Evolutionary conservation across 2,888 invertebrate species (phyloP), one percentile per base, ranked within the genome.

Genomic region (Hedychridium roseum): DNA sequence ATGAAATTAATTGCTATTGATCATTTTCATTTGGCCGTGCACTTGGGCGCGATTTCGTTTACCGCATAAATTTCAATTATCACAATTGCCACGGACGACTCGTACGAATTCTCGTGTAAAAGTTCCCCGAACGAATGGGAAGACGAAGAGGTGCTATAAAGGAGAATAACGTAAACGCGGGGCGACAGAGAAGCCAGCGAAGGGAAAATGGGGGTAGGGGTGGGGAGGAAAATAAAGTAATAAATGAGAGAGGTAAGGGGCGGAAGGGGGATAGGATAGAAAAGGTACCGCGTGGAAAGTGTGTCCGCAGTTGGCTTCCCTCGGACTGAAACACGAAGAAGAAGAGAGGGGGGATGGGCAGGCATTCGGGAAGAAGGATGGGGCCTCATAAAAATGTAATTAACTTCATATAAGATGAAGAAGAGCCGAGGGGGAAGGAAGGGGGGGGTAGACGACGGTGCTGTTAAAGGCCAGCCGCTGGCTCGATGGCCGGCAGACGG

Each of bases 351-450:
- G 11, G 17, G 41, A 4, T 27, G 28, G 15, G 32, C 5, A 9
- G 27, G 21, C 36, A 44, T 43, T 39, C 43, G 41, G 36, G 46
- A 60, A 60, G 58, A 67, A 55, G 46, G 58, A 66, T 63, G 59
- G 58, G 35, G 48, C 32, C 64, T 71, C 62, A 59, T 71, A 70
- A 70, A 70, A 71, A 68, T 61, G 70, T 68, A 71, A 71, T 71
- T 68, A 70, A 68, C 65, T 68, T 66, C 60, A 63, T 62, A 63
- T 54, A 67, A 67, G 65, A 70, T 69, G 66, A 71, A 68, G 66
- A 67, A 54, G 54, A 50, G 57, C 4, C 34, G 31, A 28, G 21
- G 35, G 15, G 21, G 35, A 28, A 28, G 35, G 34, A 45, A 50
- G 27, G 26, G 38, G 43, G 43, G 40, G 16, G 34, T 38, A 12